Percentiles rank a stretch among this genome's conserved stretches.
These are phyloP conservation scores for Phortica variegata DNA, from an alignment of 1,140 invertebrate genomes.

Conservation along the genomic window DNA sequence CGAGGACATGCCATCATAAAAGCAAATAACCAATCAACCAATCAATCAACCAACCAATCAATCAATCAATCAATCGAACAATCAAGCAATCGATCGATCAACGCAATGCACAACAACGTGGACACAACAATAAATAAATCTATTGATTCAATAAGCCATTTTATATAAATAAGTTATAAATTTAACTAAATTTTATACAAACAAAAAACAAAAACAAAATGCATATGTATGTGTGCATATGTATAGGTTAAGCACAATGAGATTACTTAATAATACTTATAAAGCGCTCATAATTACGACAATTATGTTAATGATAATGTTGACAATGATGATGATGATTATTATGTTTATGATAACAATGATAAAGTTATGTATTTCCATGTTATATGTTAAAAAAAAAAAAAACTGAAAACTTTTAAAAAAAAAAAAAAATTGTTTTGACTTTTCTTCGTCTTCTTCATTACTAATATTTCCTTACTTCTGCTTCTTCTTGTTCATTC, in stretches of 20 bases:
- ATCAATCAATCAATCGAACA: constrained; percentile 24
- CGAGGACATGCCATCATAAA: too few relatives aligned
- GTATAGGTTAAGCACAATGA: too few relatives aligned
- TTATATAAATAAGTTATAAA: constrained; percentile 35
- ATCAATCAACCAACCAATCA: constrained; percentile 9
- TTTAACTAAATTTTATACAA: constrained; percentile 23
- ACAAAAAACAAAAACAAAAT: constrained; percentile 7
- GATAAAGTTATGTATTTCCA: constrained; percentile 20
- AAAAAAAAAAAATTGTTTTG: too few relatives aligned
- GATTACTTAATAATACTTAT: too few relatives aligned
- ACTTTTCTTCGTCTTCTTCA: too few relatives aligned
- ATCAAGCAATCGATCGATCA: constrained; percentile 23
- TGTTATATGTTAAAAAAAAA: too few relatives aligned
- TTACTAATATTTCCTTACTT: too few relatives aligned
- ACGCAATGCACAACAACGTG: constrained; percentile 23
- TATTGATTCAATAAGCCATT: constrained; percentile 53
- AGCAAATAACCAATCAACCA: neutral
- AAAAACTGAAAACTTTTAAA: too few relatives aligned
- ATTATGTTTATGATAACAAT: constrained; percentile 7
- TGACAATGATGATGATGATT: neutral
- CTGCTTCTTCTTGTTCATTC: too few relatives aligned
- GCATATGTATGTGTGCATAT: neutral
- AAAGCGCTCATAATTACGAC: too few relatives aligned
- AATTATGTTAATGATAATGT: neutral
- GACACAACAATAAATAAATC: constrained; percentile 35